These are phyloP conservation scores for Choristoneura rosaceana DNA, from an alignment of 2,888 invertebrate species.

Conservation along the genomic window DNA sequence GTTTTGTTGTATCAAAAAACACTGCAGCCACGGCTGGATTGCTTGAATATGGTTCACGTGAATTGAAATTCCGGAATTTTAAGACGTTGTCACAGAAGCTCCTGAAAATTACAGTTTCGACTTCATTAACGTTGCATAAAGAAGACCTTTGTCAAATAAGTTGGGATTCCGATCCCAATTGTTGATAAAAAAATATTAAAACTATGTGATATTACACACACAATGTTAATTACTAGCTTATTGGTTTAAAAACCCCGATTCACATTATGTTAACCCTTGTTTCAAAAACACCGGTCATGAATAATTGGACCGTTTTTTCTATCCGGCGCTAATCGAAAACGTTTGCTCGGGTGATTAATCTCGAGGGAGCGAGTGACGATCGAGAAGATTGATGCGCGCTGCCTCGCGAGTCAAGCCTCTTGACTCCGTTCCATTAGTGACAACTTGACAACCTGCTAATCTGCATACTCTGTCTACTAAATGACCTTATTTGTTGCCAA, in stretches of 20 bases:
- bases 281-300: constrained; percentile 53
- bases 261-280: constrained; percentile 25
- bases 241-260: constrained; percentile 7
- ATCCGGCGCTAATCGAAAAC: constrained; percentile 81
- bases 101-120: no score
- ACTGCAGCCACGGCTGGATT: no score
- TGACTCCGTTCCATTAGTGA: constrained; percentile 52
- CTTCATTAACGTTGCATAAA: no score
- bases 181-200: not conserved
- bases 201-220: not conserved
- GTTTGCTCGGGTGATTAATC: constrained; percentile 77
- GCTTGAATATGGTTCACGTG: no score
- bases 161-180: no score
- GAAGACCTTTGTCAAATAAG: no score
- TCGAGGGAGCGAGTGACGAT: constrained; percentile 73
- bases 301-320: constrained; percentile 71
- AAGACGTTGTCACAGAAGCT: no score
- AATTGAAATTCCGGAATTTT: no score
- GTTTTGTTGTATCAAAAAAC: no score
- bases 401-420: constrained; percentile 62
- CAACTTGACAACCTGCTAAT: constrained; percentile 32
- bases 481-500: constrained; percentile 6
- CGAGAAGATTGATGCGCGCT: constrained; percentile 74
- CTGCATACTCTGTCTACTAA: constrained; percentile 30
- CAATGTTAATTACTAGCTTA: not conserved